Evolutionary conservation across 2,797 vertebrate species (phyloP).

Genomic region (Anomalospiza imberbis): DNA sequence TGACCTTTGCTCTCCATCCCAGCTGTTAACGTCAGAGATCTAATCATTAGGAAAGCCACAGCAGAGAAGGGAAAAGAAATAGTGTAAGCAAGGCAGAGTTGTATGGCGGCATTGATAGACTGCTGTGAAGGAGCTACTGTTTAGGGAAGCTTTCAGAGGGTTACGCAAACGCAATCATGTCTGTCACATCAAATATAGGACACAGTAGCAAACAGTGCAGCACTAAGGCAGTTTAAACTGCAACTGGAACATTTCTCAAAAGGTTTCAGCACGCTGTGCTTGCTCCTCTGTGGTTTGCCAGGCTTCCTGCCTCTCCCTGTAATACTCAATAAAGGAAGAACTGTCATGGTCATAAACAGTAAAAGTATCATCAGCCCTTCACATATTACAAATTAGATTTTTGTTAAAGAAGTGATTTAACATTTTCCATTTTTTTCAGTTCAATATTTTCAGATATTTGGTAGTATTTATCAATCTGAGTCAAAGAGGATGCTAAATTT

Average conservation of each 20-base stretch:
- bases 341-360: not conserved
- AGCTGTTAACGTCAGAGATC: not conserved
- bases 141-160: not conserved
- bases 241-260: not conserved
- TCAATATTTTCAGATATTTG: not conserved
- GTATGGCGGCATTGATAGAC: not conserved
- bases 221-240: not conserved
- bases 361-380: not conserved
- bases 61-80: not conserved
- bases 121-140: not conserved
- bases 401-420: not conserved
- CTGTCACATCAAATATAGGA: not conserved
- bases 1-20: not conserved
- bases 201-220: not conserved
- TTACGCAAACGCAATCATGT: not conserved
- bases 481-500: not conserved
- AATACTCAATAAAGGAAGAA: not conserved
- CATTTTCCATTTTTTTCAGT: not conserved
- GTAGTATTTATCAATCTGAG: not conserved
- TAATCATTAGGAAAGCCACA: not conserved
- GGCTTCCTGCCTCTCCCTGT: not conserved
- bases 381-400: not conserved
- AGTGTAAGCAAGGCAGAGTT: not conserved
- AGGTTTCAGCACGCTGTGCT: not conserved
- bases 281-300: not conserved